Evolutionary conservation across 2,888 invertebrate genomes (phyloP).

Genomic region (Microctonus brassicae): DNA sequence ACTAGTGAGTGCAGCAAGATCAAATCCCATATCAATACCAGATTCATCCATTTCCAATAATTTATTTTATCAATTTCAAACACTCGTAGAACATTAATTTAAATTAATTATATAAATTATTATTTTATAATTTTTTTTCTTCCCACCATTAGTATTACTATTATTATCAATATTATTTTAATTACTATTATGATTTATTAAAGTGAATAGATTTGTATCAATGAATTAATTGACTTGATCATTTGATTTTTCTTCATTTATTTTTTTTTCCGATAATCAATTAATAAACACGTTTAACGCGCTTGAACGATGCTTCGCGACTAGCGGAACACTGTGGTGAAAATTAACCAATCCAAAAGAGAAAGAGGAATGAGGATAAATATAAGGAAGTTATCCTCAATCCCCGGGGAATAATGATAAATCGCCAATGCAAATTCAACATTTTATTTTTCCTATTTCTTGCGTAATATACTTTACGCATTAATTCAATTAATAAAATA

Average conservation of each 20-base stretch:
- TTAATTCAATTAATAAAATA: too few relatives aligned
- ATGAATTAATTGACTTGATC: too few relatives aligned
- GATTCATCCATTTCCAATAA: constrained; percentile 73
- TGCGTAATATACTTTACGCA: background rate
- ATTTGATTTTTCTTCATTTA: background rate
- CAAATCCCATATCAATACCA: constrained; percentile 77
- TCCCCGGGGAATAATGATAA: constrained; percentile 38
- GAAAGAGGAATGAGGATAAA: constrained; percentile 11
- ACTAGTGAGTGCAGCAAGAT: constrained; percentile 74
- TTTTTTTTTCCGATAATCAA: background rate
- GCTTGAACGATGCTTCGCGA: constrained; percentile 15
- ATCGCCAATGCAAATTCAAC: background rate
- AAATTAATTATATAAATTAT: background rate
- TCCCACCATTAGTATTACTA: background rate
- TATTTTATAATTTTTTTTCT: background rate
- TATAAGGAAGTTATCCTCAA: constrained; percentile 37
- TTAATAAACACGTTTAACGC: background rate
- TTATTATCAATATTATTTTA: too few relatives aligned
- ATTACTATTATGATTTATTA: too few relatives aligned
- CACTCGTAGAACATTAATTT: background rate
- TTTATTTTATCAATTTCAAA: background rate
- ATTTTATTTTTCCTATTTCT: background rate
- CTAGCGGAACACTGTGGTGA: constrained; percentile 9
- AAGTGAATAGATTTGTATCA: too few relatives aligned
- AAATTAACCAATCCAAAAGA: constrained; percentile 2